These are phyloP conservation scores for Epinephelus moara DNA, from an alignment of 2,113 vertebrate genomes.

Conservation along the genomic window DNA sequence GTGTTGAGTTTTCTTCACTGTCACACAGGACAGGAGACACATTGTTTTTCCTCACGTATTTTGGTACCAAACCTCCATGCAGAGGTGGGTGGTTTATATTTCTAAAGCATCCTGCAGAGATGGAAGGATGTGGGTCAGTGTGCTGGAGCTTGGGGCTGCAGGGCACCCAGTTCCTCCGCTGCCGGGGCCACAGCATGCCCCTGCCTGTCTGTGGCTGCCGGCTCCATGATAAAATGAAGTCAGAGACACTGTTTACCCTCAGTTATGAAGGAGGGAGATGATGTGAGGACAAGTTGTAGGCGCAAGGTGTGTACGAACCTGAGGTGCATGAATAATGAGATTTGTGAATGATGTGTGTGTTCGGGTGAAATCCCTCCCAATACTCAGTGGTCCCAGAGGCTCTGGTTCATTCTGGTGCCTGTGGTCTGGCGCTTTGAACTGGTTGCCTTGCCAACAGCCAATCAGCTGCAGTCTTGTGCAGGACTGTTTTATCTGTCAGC, in stretches of 20 bases:
- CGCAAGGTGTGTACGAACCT: conserved; percentile 1
- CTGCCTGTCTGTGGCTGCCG: conserved; percentile 35
- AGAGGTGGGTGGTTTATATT: conserved; percentile 44
- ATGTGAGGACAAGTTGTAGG: background rate
- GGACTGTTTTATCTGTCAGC: conserved; percentile 49
- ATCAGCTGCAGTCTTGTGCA: conserved; percentile 43
- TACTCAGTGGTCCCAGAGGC: conserved; percentile 35
- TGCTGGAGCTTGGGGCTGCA: conserved; percentile 77
- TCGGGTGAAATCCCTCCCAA: conserved; percentile 21
- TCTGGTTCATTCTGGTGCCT: conserved; percentile 39
- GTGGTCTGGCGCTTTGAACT: conserved; percentile 46
- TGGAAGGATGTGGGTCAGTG: conserved; percentile 78
- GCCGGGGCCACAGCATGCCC: conserved; percentile 41
- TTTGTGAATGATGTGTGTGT: conserved; percentile 14
- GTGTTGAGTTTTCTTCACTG: background rate
- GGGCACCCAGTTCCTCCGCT: conserved; percentile 76
- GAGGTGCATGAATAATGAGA: conserved; percentile 19
- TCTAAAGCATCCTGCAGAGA: conserved; percentile 57
- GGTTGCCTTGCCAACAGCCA: conserved; percentile 60
- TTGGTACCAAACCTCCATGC: conserved; percentile 3
- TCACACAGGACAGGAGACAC: background rate
- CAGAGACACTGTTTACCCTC: conserved; percentile 17
- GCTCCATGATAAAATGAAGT: conserved; percentile 39
- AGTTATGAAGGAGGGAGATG: background rate
- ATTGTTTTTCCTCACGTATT: conserved; percentile 9